Evolutionary conservation across 2,113 vertebrate species (phyloP).

Genomic region (Chloebia gouldiae): DNA sequence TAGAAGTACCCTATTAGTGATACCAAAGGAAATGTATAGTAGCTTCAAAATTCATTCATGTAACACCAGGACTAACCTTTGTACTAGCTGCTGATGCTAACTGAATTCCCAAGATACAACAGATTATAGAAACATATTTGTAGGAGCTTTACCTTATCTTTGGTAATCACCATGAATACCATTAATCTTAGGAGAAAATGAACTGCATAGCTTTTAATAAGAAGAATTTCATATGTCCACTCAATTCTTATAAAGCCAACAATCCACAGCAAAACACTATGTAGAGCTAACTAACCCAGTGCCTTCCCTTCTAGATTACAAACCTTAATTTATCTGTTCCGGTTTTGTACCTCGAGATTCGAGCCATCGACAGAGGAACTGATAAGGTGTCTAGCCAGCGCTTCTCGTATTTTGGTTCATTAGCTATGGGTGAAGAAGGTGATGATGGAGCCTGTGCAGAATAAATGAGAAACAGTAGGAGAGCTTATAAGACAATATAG

Average conservation of each 20-base stretch:
- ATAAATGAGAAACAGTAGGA: slow-evolving; percentile 72
- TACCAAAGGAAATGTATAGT: neutral
- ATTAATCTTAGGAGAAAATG: neutral
- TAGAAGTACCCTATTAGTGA: neutral
- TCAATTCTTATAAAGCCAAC: slow-evolving; percentile 33
- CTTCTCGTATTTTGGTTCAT: slow-evolving; percentile 93
- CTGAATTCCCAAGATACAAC: neutral
- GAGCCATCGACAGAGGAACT: slow-evolving; percentile 88
- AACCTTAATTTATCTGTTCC: slow-evolving; percentile 90
- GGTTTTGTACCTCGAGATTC: slow-evolving; percentile 88
- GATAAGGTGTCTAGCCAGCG: slow-evolving; percentile 88
- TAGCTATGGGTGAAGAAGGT: slow-evolving; percentile 85
- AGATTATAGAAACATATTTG: neutral
- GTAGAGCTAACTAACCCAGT: slow-evolving; percentile 26
- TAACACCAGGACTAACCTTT: neutral
- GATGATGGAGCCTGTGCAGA: slow-evolving; percentile 83
- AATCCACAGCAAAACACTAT: neutral
- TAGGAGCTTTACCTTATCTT: neutral
- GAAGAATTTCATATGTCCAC: neutral
- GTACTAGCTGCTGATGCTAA: neutral
- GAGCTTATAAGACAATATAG: neutral
- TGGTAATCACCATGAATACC: neutral
- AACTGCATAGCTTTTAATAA: neutral
- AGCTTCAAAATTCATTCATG: neutral
- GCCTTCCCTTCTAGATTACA: slow-evolving; percentile 62